Conservation (phyloP, 2,888 invertebrate species). For the Odontocolon sp. region DNA sequence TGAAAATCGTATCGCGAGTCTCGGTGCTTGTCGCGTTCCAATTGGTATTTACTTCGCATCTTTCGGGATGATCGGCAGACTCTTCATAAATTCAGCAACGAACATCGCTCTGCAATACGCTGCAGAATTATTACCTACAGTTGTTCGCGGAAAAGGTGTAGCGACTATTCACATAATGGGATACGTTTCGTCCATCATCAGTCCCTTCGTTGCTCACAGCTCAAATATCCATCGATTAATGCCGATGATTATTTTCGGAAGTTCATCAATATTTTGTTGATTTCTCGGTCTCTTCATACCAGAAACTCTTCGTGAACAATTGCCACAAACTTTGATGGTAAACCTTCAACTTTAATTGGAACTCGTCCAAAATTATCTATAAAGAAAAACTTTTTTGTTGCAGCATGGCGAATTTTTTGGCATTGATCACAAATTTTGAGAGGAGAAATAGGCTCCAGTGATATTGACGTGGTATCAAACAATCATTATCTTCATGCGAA, state of each 20-base stretch:
- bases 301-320: slow-evolving; percentile 90
- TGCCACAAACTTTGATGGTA: slow-evolving; percentile 88
- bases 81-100: slow-evolving; percentile 92
- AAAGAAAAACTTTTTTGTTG: neutral
- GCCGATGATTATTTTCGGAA: slow-evolving; percentile 89
- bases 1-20: slow-evolving; percentile 89
- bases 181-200: slow-evolving; percentile 90
- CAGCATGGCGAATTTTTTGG: slow-evolving; percentile 92
- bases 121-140: slow-evolving; percentile 91
- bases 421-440: slow-evolving; percentile 88
- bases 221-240: slow-evolving; percentile 86
- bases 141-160: slow-evolving; percentile 91
- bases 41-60: slow-evolving; percentile 87
- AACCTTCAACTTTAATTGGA: neutral
- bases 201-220: slow-evolving; percentile 91
- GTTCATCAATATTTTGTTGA: slow-evolving; percentile 87
- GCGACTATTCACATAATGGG: slow-evolving; percentile 93
- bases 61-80: slow-evolving; percentile 89
- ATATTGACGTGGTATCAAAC: slow-evolving; percentile 36
- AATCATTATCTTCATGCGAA: slow-evolving; percentile 78
- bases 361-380: neutral
- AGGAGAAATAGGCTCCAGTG: slow-evolving; percentile 72
- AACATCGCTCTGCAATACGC: slow-evolving; percentile 94
- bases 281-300: slow-evolving; percentile 88
- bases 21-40: slow-evolving; percentile 87